These are phyloP conservation scores for Phataginus tricuspis DNA, from an alignment of 2,797 vertebrate genomes.

Conservation along the genomic window DNA sequence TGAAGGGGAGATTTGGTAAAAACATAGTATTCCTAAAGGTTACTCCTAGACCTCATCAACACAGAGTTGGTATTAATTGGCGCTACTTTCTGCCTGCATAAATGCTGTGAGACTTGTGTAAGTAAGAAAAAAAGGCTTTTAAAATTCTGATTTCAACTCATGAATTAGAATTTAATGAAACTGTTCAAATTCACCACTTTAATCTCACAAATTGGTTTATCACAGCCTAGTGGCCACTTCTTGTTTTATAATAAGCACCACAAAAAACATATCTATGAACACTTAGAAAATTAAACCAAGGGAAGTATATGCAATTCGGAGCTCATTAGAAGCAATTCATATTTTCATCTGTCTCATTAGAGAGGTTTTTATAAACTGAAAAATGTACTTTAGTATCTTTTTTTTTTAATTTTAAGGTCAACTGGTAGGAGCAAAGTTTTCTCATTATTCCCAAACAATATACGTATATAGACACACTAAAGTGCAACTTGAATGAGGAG, in stretches of 20 bases:
- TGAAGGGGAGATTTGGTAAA: background rate
- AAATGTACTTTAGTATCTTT: conserved; percentile 83
- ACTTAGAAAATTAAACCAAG: conserved; percentile 87
- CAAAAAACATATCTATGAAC: conserved; percentile 88
- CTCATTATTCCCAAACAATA: conserved; percentile 78
- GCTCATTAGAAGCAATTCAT: conserved; percentile 89
- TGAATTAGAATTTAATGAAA: conserved; percentile 87
- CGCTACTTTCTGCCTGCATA: background rate
- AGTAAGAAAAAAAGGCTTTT: conserved; percentile 76
- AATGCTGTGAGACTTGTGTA: conserved; percentile 51
- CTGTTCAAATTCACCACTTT: conserved; percentile 86
- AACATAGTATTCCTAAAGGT: background rate
- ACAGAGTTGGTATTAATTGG: conserved; percentile 54
- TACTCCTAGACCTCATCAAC: conserved; percentile 37
- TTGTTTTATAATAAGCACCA: conserved; percentile 88
- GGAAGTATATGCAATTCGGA: conserved; percentile 85
- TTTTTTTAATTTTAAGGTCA: conserved; percentile 82
- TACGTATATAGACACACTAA: conserved; percentile 62
- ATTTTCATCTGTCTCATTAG: conserved; percentile 89
- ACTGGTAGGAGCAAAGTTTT: conserved; percentile 80
- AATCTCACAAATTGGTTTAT: conserved; percentile 89
- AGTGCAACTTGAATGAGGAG: conserved; percentile 53
- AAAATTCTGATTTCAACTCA: conserved; percentile 81
- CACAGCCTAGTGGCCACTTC: conserved; percentile 88
- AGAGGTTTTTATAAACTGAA: conserved; percentile 86